A percentile compares a stretch with the other conserved stretches of the same genome.
Evolutionary conservation across 2,113 vertebrate genomes (phyloP).

Genomic region (Emydura subglobosa): DNA sequence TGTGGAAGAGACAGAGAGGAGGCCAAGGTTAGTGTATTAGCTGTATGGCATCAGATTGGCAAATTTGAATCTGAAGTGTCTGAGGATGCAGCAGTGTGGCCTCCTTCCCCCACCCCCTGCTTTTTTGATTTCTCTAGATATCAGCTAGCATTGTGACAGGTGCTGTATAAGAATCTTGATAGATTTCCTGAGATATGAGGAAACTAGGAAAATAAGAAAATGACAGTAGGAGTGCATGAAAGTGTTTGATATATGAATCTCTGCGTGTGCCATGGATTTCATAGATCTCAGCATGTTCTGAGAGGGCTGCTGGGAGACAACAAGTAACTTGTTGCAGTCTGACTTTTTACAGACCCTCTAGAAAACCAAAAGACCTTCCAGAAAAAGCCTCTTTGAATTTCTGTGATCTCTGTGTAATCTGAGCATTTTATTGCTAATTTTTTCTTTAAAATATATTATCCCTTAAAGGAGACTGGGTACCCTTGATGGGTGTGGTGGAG

Average conservation of each 20-base stretch:
- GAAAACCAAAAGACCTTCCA: not conserved
- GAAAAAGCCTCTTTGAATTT: not conserved
- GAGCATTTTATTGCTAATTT: not conserved
- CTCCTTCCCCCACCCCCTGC: not conserved
- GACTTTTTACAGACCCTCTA: not conserved
- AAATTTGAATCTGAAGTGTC: not conserved
- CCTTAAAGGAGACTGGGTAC: not conserved
- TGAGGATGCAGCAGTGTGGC: not conserved
- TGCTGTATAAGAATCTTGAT: not conserved
- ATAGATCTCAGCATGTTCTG: slow-evolving; percentile 1
- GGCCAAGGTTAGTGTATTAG: not conserved
- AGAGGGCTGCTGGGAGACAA: not conserved
- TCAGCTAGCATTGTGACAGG: not conserved
- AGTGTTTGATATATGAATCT: not conserved
- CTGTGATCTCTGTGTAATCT: not conserved
- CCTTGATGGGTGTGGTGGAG: not conserved
- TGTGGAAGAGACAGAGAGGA: not conserved
- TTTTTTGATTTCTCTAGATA: not conserved
- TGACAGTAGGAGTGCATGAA: not conserved
- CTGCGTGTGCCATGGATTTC: slow-evolving; percentile 6
- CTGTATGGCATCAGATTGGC: not conserved
- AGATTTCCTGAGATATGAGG: not conserved
- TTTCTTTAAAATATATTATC: not conserved
- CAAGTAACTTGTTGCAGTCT: not conserved
- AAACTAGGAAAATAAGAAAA: not conserved